Base-by-base conservation (phyloP, 1,140 invertebrate species). In the Belonocnema kinseyi region DNA sequence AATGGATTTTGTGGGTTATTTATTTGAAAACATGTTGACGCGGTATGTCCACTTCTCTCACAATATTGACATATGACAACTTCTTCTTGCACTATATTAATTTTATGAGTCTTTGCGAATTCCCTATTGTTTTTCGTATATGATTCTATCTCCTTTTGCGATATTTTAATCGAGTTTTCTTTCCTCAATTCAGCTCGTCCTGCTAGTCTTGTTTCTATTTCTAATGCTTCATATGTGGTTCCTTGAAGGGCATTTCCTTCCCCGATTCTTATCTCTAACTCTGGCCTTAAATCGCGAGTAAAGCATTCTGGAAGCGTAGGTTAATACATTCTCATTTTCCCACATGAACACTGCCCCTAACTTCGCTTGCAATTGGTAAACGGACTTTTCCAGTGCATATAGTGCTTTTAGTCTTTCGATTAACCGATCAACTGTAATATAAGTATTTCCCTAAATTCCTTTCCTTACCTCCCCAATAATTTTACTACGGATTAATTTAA, bases 181-280 rank as follows among this genome's bases (percentile, higher is more conserved):
- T 52, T 50, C 75, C 74, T 13, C 75, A 70, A 5, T 77, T 21
- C n/a, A 77, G 75, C 11, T 75, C 7, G 13, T 11, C 52, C 52
- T n/a, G 1, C 11, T 16, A 46, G 51, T 78, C 76, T n/a, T 77
- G 52, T 80, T 77, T 61, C 76, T 78, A 26, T 75, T 46, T 21
- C 52, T 66, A 26, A 26, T 26, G 21, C 21, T 26, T 26, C 3
- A 26, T 26, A 1, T 26, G 21, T 26, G 21, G 3, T 58, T 76
- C 76, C n/a, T 78, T 76, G 56, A 76, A 82, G 26, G 0, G 50
- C 3, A 8, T 50, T 19, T n/a, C 6, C 3, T 40, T 17, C n/a
- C 2, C 33, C 50, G 21, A 33, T 21, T 19, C 26, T 12, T 26
- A 33, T 5, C 10, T 53, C 40, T 33, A 17, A 17, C n/a, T 53